Base-by-base conservation (phyloP, 2,113 vertebrate species). In the Orthonyx spaldingii region DNA sequence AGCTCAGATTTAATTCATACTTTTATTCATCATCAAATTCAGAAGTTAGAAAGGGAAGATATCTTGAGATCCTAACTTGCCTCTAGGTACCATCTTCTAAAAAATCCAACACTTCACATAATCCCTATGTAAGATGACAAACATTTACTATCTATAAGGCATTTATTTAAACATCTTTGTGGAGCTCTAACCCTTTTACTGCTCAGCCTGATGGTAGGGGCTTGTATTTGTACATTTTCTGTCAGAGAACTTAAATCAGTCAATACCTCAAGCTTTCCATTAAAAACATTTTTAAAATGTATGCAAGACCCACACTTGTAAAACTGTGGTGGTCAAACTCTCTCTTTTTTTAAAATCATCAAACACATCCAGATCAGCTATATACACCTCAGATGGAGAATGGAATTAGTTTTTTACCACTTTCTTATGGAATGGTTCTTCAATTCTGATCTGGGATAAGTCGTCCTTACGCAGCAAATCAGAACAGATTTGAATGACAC, bases 301-400 rank as follows among this genome's bases (percentile, higher is more conserved):
- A 41, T 83, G 72, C 77, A 77, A 94, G 89, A 84, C 47, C 35
- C 80, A 74, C 60, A 81, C 37, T 53, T 55, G n/a, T 41, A 61
- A 32, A 94, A 57, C 32, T 57, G 37, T 27, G 30, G 50, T 72
- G 63, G n/a, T 61, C 57, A 19, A 69, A 57, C 13, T 17, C 3
- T 35, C 8, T 37, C 16, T 32, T 84, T 61, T 63, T 18, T 57
- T 35, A 13, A 11, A 53, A 42, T 27, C 28, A 16, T 59, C 21
- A 71, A 60, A 87, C 18, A 39, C 42, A 86, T 39, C 35, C 74
- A 82, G n/a, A 76, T 64, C 52, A 94, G 64, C 33, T 84, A 52
- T 4, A 37, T 37, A 32, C 14, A 57, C 24, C 32, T 44, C 64
- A 82, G 20, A 18, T 49, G 8, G 8, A 87, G 21, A 84, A 89